These are phyloP conservation scores for Drepana arcuata DNA, from an alignment of 1,140 invertebrate species.

Conservation along the genomic window DNA sequence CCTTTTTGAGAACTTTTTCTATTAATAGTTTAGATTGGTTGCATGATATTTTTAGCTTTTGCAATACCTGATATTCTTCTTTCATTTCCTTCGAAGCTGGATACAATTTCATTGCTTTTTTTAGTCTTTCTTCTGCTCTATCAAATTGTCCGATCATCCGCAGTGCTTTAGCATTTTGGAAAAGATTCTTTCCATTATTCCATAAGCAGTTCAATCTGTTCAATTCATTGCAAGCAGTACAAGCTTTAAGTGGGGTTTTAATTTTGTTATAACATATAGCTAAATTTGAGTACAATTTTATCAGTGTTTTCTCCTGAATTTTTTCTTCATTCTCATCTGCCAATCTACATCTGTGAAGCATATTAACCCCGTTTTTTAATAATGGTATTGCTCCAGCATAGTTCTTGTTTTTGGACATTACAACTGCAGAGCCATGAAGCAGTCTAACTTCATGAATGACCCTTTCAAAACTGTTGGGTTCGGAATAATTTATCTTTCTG, in stretches of 20 bases:
- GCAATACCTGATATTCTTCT: conserved; percentile 32
- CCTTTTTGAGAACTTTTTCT: conserved; percentile 8
- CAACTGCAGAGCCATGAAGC: conserved; percentile 36
- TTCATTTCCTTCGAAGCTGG: conserved; percentile 33
- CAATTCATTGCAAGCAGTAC: conserved; percentile 73
- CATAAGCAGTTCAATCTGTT: conserved; percentile 59
- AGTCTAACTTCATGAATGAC: conserved; percentile 45
- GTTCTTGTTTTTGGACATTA: conserved; percentile 43
- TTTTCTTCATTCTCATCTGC: conserved; percentile 75
- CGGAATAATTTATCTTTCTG: conserved; percentile 41
- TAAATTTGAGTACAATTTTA: conserved; percentile 79
- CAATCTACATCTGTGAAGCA: conserved; percentile 66
- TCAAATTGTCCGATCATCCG: conserved; percentile 69
- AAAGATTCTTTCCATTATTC: conserved; percentile 73
- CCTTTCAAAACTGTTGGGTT: conserved; percentile 46
- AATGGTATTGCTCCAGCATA: conserved; percentile 31
- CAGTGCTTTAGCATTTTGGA: conserved; percentile 75
- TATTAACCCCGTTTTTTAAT: conserved; percentile 41
- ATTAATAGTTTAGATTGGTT: conserved; percentile 21
- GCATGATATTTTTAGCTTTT: conserved; percentile 22
- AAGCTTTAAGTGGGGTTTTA: conserved; percentile 72
- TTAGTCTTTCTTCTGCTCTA: conserved; percentile 43
- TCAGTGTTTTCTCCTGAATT: conserved; percentile 73
- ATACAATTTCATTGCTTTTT: conserved; percentile 33
- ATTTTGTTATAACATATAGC: conserved; percentile 79